Percentiles rank a stretch among this genome's conserved stretches.
These are phyloP conservation scores for Diogma glabrata DNA, from an alignment of 2,888 invertebrate genomes.

Conservation along the genomic window DNA sequence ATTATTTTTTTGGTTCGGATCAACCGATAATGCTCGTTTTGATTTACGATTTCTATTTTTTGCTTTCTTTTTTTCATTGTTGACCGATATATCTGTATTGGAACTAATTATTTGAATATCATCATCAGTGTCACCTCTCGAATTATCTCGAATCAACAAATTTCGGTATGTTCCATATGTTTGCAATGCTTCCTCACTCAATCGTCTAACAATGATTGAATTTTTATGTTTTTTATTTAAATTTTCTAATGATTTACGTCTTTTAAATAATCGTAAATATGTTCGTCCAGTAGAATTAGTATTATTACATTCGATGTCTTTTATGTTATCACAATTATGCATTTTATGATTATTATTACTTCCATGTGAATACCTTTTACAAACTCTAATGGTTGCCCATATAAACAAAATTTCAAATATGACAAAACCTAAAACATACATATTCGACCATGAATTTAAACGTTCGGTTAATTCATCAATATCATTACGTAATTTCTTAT, in stretches of 20 bases:
- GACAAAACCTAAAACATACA: slow-evolving; percentile 19
- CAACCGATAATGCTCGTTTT: slow-evolving; percentile 25
- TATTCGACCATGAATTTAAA: slow-evolving; percentile 37
- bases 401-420: slow-evolving; percentile 17
- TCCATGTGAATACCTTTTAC: background rate
- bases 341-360: slow-evolving; percentile 22
- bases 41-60: slow-evolving; percentile 17
- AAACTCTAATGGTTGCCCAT: background rate
- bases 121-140: slow-evolving; percentile 28
- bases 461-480: slow-evolving; percentile 48
- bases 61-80: slow-evolving; percentile 16
- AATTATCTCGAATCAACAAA: slow-evolving; percentile 43
- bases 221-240: slow-evolving; percentile 41
- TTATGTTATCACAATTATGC: slow-evolving; percentile 23
- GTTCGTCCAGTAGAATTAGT: background rate
- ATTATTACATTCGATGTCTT: slow-evolving; percentile 20
- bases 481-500: slow-evolving; percentile 52
- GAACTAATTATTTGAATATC: slow-evolving; percentile 35
- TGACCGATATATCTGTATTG: slow-evolving; percentile 28
- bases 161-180: slow-evolving; percentile 48
- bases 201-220: slow-evolving; percentile 49
- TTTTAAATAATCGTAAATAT: slow-evolving; percentile 23
- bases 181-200: slow-evolving; percentile 61
- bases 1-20: slow-evolving; percentile 13
- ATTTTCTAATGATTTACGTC: slow-evolving; percentile 56